phyloP scores from a whole-genome alignment of 2,888 invertebrate genomes.

The Steinernema carpocapsae region DNA sequence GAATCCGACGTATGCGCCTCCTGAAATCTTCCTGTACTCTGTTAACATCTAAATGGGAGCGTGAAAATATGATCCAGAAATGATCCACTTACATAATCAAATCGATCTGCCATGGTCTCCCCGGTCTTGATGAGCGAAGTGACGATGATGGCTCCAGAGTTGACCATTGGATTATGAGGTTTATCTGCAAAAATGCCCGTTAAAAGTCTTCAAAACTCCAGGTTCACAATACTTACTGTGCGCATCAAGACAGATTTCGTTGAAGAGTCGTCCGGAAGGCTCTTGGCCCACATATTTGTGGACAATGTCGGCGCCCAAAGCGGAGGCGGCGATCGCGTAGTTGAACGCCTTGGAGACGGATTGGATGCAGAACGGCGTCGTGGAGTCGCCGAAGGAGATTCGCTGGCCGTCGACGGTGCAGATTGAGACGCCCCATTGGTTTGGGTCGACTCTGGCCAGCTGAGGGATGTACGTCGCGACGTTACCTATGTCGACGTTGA shows the following conservation, averaged over 20 bases:
- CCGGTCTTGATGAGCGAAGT: conserved; percentile 77
- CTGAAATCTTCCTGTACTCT: conserved; percentile 76
- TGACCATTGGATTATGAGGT: conserved; percentile 98
- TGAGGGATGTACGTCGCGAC: conserved; percentile 84
- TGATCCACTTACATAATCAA: conserved; percentile 66
- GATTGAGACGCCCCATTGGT: conserved; percentile 91
- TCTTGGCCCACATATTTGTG: conserved; percentile 56
- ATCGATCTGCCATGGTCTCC: conserved; percentile 70
- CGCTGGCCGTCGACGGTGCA: conserved; percentile 80
- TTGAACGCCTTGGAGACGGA: conserved; percentile 76
- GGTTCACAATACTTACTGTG: conserved; percentile 42
- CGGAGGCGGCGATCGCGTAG: conserved; percentile 60
- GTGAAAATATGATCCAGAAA: too few relatives aligned
- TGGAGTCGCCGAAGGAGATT: conserved; percentile 79
- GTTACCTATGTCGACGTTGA: conserved; percentile 47
- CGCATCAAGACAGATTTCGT: conserved; percentile 59
- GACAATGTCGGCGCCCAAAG: conserved; percentile 56
- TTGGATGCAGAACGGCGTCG: conserved; percentile 89
- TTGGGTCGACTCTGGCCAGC: conserved; percentile 80
- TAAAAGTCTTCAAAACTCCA: not conserved
- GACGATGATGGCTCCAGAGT: conserved; percentile 91
- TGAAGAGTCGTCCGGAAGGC: conserved; percentile 58
- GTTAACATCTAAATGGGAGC: conserved; percentile 55
- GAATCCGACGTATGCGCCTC: conserved; percentile 84
- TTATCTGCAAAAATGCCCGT: conserved; percentile 77